These are phyloP conservation scores for Ichneumoninae sp. DNA, from an alignment of 2,888 invertebrate genomes.

Conservation along the genomic window DNA sequence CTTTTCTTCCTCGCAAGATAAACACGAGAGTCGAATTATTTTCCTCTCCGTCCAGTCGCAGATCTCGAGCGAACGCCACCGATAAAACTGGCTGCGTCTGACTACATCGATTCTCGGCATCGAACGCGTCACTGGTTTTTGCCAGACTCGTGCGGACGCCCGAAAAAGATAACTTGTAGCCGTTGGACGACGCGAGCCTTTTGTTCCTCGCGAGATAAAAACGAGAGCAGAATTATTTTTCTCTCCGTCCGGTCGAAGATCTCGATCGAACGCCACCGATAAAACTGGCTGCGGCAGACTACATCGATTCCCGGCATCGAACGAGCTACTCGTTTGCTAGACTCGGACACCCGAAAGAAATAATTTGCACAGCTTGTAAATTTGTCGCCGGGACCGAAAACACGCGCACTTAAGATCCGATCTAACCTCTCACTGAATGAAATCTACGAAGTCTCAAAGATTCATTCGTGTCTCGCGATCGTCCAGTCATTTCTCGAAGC, in stretches of 20 bases:
- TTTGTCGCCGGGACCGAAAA: background rate
- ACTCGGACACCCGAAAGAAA: background rate
- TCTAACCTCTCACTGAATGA: background rate
- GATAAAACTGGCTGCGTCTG: background rate
- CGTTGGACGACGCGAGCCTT: background rate
- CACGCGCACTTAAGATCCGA: background rate
- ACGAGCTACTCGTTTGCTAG: background rate
- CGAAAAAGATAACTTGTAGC: background rate
- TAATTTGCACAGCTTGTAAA: background rate
- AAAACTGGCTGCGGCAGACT: background rate
- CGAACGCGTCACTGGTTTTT: background rate
- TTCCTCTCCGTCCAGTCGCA: background rate
- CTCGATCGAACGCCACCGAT: background rate
- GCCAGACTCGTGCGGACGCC: background rate
- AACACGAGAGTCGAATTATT: too few species aligned
- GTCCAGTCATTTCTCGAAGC: background rate
- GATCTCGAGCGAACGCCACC: background rate
- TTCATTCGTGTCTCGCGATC: background rate
- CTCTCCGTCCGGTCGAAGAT: background rate
- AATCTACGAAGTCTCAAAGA: background rate
- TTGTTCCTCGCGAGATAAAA: background rate
- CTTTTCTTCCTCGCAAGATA: too few species aligned
- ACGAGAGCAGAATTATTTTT: background rate
- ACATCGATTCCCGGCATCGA: slow-evolving; percentile 6
- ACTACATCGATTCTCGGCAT: slow-evolving; percentile 4